A percentile compares a stretch with the other conserved stretches of the same genome.
These are phyloP conservation scores for Helicorthomorpha holstii DNA, from an alignment of 1,140 invertebrate genomes.

Conservation along the genomic window DNA sequence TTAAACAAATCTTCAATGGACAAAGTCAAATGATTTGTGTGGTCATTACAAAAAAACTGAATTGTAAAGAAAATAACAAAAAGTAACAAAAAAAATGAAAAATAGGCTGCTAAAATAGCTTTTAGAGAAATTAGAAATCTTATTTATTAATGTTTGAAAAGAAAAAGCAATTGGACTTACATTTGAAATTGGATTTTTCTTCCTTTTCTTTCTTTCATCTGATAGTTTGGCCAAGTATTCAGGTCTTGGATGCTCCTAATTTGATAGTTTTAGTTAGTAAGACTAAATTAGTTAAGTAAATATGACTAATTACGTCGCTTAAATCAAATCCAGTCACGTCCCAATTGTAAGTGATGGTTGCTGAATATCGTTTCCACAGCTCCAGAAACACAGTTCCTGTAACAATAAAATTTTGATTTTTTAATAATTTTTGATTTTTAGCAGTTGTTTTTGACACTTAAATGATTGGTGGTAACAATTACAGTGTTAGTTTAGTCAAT, in stretches of 20 bases:
- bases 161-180: no score
- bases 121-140: no score
- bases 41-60: no score
- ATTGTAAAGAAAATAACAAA: no score
- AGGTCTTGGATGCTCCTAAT: constrained; percentile 69
- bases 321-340: constrained; percentile 67
- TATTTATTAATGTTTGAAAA: no score
- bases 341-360: constrained; percentile 79
- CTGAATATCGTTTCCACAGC: constrained; percentile 85
- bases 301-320: constrained; percentile 8
- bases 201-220: constrained; percentile 40
- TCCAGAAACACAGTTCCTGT: constrained; percentile 69
- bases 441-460: no score
- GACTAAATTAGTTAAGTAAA: not conserved
- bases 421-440: no score
- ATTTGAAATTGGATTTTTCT: not conserved
- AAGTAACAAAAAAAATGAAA: no score
- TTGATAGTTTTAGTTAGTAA: not conserved
- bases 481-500: no score
- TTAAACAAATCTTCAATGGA: not conserved
- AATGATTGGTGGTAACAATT: no score
- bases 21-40: no score
- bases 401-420: not conserved
- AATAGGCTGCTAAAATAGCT: no score
- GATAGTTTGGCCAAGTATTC: constrained; percentile 55